phyloP scores from a whole-genome alignment of 2,888 invertebrate genomes.

The Drosophila putrida region DNA sequence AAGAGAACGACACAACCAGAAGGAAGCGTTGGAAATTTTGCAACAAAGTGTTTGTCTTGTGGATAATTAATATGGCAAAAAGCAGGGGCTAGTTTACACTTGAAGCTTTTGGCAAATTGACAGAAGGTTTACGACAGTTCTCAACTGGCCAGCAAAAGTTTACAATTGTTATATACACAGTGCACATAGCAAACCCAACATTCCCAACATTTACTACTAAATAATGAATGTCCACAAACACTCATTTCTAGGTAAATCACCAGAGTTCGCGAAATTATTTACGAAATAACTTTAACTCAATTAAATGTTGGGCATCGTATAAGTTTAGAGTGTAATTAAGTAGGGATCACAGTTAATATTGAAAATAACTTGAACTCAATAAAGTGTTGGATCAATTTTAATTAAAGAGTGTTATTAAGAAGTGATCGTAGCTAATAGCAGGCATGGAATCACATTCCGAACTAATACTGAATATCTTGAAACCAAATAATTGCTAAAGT shows the following conservation, averaged over 20 bases:
- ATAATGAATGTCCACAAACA: conserved; percentile 1
- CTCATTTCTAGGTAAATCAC: conserved; percentile 11
- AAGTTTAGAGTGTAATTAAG: neutral
- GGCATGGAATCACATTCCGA: too few relatives aligned
- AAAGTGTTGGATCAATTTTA: neutral
- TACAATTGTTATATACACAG: conserved; percentile 21
- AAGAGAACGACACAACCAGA: conserved; percentile 12
- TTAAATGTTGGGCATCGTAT: neutral
- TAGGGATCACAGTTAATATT: neutral
- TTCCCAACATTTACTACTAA: neutral
- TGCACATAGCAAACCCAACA: neutral
- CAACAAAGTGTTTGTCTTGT: conserved; percentile 74
- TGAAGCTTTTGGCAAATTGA: conserved; percentile 46
- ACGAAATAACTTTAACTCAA: neutral
- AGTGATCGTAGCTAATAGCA: neutral
- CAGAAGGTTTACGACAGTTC: conserved; percentile 42
- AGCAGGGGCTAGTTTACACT: conserved; percentile 8
- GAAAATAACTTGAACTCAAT: neutral
- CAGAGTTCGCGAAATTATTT: neutral
- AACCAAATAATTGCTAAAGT: too few relatives aligned
- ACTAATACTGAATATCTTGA: too few relatives aligned
- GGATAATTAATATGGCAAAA: conserved; percentile 70
- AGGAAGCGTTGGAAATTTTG: conserved; percentile 42
- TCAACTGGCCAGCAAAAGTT: conserved; percentile 37
- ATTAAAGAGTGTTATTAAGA: neutral